These are phyloP conservation scores for Ladona fulva DNA, from an alignment of 1,140 invertebrate genomes.

Conservation along the genomic window DNA sequence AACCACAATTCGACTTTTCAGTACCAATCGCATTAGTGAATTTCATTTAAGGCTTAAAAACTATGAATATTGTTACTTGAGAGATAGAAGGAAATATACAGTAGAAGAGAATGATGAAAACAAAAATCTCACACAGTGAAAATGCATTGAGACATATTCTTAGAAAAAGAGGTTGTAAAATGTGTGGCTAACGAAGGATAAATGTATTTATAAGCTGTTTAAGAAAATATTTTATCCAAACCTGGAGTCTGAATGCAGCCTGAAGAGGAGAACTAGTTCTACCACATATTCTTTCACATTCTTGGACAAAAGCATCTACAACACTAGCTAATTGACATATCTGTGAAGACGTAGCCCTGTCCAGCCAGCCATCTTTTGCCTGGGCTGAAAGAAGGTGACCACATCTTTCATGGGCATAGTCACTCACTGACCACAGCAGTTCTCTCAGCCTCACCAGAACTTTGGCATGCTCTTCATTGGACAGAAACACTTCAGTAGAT, in stretches of 20 bases:
- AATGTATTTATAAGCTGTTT: not conserved
- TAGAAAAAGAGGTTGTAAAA: too few species aligned
- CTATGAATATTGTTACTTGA: too few species aligned
- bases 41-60: too few species aligned
- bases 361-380: constrained; percentile 51
- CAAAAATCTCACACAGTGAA: too few species aligned
- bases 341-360: constrained; percentile 57
- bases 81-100: too few species aligned
- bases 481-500: constrained; percentile 56
- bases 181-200: too few species aligned
- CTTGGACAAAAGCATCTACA: constrained; percentile 67
- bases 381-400: constrained; percentile 73
- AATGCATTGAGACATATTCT: too few species aligned
- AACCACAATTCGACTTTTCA: too few species aligned
- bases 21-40: too few species aligned
- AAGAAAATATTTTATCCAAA: constrained; percentile 23
- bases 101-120: too few species aligned
- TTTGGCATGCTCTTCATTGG: constrained; percentile 54
- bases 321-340: constrained; percentile 66
- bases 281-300: constrained; percentile 69
- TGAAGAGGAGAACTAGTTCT: constrained; percentile 68
- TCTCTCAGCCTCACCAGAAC: constrained; percentile 63
- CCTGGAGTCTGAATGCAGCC: constrained; percentile 70
- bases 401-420: constrained; percentile 85
- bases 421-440: constrained; percentile 67